phyloP scores from a whole-genome alignment of 1,140 invertebrate species.

The Hycleus phaleratus region DNA sequence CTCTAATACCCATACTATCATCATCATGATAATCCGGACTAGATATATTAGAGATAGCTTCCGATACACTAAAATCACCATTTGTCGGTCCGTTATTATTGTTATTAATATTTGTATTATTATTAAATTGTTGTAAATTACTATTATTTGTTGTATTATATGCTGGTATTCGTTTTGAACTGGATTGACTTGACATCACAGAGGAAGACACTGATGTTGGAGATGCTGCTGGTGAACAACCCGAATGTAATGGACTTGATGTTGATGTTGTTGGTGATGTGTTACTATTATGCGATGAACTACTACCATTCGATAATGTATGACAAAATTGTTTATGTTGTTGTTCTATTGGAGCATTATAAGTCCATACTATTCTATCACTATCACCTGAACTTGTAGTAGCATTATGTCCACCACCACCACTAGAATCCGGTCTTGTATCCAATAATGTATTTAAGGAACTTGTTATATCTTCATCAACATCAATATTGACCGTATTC shows the following conservation, averaged over 20 bases:
- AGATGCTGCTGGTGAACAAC: slow-evolving; percentile 67
- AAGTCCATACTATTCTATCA: slow-evolving; percentile 81
- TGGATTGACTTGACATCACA: slow-evolving; percentile 64
- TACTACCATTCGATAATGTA: slow-evolving; percentile 48
- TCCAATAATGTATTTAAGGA: slow-evolving; percentile 84
- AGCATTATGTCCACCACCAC: not conserved
- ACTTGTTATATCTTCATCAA: slow-evolving; percentile 88
- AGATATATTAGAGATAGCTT: slow-evolving; percentile 78
- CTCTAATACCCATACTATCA: slow-evolving; percentile 55
- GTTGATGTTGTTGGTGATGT: slow-evolving; percentile 52
- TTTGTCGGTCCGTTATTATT: slow-evolving; percentile 26
- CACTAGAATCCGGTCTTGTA: slow-evolving; percentile 56
- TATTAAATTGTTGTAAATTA: slow-evolving; percentile 20
- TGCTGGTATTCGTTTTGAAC: slow-evolving; percentile 27
- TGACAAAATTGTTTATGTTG: slow-evolving; percentile 43
- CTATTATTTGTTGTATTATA: no score
- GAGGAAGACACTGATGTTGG: slow-evolving; percentile 80
- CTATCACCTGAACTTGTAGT: slow-evolving; percentile 28
- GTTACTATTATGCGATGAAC: slow-evolving; percentile 51
- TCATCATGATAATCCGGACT: slow-evolving; percentile 80
- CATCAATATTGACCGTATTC: slow-evolving; percentile 79
- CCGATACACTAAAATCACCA: slow-evolving; percentile 61
- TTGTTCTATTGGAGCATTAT: slow-evolving; percentile 65
- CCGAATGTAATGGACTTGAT: slow-evolving; percentile 45
- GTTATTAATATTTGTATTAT: not conserved